phyloP scores from a whole-genome alignment of 2,797 vertebrate species.

The Acanthis flammea region DNA sequence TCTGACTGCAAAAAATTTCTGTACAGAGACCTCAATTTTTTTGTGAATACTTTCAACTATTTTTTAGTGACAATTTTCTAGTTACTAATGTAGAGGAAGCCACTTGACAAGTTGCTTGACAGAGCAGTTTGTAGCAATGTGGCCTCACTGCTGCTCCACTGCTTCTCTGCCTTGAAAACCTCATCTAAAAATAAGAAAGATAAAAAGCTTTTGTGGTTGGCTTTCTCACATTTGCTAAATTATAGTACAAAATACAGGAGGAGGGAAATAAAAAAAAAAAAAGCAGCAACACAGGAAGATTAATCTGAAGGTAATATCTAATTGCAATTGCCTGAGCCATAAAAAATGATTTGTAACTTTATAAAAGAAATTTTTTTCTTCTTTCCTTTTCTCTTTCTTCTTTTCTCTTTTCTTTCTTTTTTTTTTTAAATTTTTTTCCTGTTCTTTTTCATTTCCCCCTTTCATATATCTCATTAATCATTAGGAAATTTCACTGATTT shows the following conservation, averaged over 20 bases:
- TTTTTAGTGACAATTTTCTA: neutral
- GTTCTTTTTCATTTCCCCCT: rapidly evolving
- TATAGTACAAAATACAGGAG: neutral
- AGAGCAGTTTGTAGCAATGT: neutral
- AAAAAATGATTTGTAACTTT: neutral
- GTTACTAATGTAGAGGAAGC: neutral
- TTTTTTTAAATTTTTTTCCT: rapidly evolving
- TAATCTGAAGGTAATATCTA: neutral
- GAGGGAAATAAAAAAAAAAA: neutral
- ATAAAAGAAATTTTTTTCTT: neutral
- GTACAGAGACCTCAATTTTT: neutral
- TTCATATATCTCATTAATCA: neutral
- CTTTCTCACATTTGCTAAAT: neutral
- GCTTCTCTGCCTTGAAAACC: neutral
- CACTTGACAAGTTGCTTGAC: neutral
- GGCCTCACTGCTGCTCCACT: neutral
- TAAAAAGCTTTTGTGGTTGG: neutral
- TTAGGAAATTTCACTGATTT: neutral
- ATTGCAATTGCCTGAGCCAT: neutral
- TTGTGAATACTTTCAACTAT: neutral
- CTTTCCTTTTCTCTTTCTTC: rapidly evolving
- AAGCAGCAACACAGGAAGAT: neutral
- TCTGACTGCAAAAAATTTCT: neutral
- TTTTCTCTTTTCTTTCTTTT: rapidly evolving
- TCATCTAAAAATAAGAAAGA: neutral